These are phyloP conservation scores for Trichacis sp. DNA, from an alignment of 2,888 invertebrate genomes.

Conservation along the genomic window DNA sequence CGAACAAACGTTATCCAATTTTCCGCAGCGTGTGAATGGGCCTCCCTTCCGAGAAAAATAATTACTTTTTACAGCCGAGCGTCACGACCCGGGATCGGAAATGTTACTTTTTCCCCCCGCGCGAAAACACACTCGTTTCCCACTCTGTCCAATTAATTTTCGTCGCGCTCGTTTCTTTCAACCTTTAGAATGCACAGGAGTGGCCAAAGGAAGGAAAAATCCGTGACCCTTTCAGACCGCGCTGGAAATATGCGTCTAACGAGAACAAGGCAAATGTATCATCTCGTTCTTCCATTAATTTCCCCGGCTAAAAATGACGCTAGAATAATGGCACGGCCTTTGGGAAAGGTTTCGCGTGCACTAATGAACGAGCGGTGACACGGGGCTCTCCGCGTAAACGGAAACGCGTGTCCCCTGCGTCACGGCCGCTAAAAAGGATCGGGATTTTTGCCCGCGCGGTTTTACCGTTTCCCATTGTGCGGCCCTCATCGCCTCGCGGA, in stretches of 20 bases:
- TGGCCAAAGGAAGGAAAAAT: not conserved
- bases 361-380: conserved; percentile 24
- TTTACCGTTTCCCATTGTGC: conserved; percentile 36
- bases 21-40: not conserved
- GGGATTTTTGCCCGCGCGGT: conserved; percentile 16
- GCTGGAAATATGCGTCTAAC: not conserved
- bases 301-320: not conserved
- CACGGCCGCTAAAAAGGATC: conserved; percentile 9
- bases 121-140: too few species aligned
- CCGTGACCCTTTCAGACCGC: not conserved
- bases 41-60: not conserved
- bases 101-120: not conserved
- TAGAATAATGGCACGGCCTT: not conserved
- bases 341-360: conserved; percentile 5
- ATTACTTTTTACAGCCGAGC: not conserved
- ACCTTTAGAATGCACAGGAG: too few species aligned
- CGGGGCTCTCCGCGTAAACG: conserved; percentile 24
- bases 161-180: too few species aligned
- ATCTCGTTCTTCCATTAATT: not conserved
- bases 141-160: too few species aligned
- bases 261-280: not conserved
- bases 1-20: conserved; percentile 1
- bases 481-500: conserved; percentile 7
- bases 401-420: conserved; percentile 26
- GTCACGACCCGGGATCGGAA: not conserved